Base-by-base conservation (phyloP, 2,888 invertebrate genomes). In the Petrophora chlorosata region DNA sequence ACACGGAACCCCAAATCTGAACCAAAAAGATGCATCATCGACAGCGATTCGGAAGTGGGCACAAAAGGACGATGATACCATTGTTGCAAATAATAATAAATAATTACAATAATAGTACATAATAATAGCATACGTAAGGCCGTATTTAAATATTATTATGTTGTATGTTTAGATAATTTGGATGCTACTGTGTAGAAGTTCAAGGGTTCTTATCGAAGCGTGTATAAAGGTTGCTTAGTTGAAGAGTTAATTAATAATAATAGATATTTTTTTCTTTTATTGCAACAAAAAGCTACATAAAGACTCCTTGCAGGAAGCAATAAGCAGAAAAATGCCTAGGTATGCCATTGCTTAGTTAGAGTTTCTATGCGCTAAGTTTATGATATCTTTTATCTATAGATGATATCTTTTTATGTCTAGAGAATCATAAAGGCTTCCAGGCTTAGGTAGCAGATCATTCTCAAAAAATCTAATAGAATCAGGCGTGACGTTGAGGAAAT, bases 101-200 rank as follows among this genome's bases (percentile, higher is more conserved):
- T 47, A 41, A 47, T 47, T 41, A 41, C 32, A 35, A 47, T 41
- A 47, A 47, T 47, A 41, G 34, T 16, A 22, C 13, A 10, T 29
- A 28, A 47, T 47, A 41, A 47, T 48, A 42, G 30, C 5, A 36
- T 32, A 38, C 35, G 35, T 41, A 23, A 48, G 48, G 48, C 36
- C 42, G 38, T 38, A 42, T 42, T 41, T 36, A 48, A 48, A 48
- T 12, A 38, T 38, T 38, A 48, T 42, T 48, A 48, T 48, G 19
- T 41, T 47, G 44, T 45, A 22, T 45, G 30, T 41, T 46, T 47
- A 33, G 13, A 35, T 40, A 23, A 47, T 29, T 42, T 35, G 5
- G 23, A 13, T 4, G 48, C 48, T 48, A 48, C 48, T 48, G 48
- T 48, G 23, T 48, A 26, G 28, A 10, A 48, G 48, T 42, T 48